phyloP scores from a whole-genome alignment of 2,888 invertebrate genomes.

The Hyppa rectilinea region DNA sequence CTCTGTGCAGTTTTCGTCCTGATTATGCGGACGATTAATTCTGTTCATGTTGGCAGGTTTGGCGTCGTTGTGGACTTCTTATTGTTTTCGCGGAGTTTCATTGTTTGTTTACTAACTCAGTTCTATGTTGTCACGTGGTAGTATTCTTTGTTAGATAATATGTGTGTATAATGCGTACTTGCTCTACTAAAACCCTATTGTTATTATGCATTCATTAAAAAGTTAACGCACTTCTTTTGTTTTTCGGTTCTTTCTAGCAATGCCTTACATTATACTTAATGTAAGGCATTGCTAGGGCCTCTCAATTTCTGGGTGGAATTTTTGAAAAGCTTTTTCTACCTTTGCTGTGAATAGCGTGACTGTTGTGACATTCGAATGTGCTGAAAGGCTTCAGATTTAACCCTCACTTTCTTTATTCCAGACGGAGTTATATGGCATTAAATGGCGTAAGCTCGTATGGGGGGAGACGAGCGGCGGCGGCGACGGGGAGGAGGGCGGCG shows the following conservation, averaged over 20 bases:
- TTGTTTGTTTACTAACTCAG: conserved; percentile 57
- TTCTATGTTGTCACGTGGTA: conserved; percentile 32
- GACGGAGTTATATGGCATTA: conserved; percentile 99
- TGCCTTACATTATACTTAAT: too few relatives aligned
- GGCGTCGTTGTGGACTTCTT: conserved; percentile 37
- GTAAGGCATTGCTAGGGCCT: too few relatives aligned
- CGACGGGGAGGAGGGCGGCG: conserved; percentile 89
- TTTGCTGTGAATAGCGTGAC: neutral
- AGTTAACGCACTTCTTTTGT: neutral
- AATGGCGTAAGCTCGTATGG: conserved; percentile 99
- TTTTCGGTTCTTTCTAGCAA: neutral
- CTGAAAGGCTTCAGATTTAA: conserved; percentile 26
- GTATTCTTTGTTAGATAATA: conserved; percentile 39
- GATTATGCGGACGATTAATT: conserved; percentile 56
- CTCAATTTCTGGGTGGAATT: neutral
- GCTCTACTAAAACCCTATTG: conserved; percentile 27
- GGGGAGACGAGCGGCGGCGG: conserved; percentile 91
- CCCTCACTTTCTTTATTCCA: conserved; percentile 88
- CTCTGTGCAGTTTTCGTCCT: conserved; percentile 66
- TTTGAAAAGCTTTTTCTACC: neutral
- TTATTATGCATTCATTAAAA: conserved; percentile 11
- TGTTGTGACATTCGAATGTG: neutral
- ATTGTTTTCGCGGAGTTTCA: conserved; percentile 42
- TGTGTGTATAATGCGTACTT: conserved; percentile 20
- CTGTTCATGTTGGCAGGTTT: conserved; percentile 48